Evolutionary conservation across 30 jellyfish, hydroid and myxozoan species (phyloP), one percentile per base, ranked within the genome.

Genomic region (Aurelia aurita): DNA sequence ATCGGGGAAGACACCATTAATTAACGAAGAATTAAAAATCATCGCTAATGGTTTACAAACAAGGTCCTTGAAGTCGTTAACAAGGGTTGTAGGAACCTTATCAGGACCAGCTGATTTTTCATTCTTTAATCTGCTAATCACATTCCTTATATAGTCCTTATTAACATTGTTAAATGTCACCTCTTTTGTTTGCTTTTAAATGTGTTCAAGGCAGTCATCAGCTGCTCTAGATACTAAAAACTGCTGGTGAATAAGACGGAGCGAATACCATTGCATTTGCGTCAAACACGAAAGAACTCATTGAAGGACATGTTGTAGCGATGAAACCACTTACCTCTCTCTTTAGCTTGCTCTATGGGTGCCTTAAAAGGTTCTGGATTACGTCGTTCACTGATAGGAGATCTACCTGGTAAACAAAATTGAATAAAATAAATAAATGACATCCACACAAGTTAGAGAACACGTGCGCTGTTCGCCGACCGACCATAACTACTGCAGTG

Each of bases 281-380:
- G 5, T 31, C 43, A 31, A 31, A 31, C 5, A 2, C 43, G 43
- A 31, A 31, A 31, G 43, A 31, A 5, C 43, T 31, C n/a, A n/a
- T n/a, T n/a, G n/a, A n/a, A n/a, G n/a, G 43, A 31, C 5, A 31
- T 3, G 43, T 3, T 31, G 2, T 2, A 31, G 5, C 5, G 43
- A 31, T 39, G 51, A 39, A 39, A 39, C 51, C 7, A 55, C 67
- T 19, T 3, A 55, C 67, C 67, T 14, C 29, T 55, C 29, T 55
- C 67, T 55, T 22, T 55, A 55, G 67, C 58, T 22, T 65, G 76
- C 13, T 81, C 91, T 19, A 54, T 55, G 21, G 93, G 93, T 19
- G 74, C 90, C 32, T 60, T 60, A 46, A 84, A 84, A 28, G 93
- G 93, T 25, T 84, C 88, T 35, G 79, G 80, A n/a, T 69, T 84